phyloP scores from a whole-genome alignment of 2,888 invertebrate species.

The Megastigmus dorsalis region DNA sequence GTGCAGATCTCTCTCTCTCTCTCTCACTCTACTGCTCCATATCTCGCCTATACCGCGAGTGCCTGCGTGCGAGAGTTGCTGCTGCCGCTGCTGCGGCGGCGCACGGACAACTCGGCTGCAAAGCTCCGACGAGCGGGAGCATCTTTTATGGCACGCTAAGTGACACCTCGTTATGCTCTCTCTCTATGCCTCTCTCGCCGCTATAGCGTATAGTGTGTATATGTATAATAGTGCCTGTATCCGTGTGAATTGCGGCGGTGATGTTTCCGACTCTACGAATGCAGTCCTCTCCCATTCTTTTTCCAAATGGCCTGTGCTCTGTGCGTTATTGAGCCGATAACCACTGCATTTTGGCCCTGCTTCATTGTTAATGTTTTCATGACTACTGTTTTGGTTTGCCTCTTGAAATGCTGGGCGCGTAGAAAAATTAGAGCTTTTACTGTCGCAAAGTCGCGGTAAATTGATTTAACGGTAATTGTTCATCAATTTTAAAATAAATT shows the following conservation, averaged over 20 bases:
- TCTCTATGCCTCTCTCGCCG: no score
- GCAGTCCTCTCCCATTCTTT: background rate
- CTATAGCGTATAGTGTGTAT: no score
- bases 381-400: no score
- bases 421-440: no score
- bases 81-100: background rate
- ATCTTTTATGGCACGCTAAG: constrained; percentile 43
- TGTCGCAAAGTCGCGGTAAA: no score
- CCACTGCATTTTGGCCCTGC: no score
- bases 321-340: background rate
- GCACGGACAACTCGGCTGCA: background rate
- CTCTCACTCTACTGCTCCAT: constrained; percentile 2
- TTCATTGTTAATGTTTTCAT: no score
- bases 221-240: no score
- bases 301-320: constrained; percentile 4
- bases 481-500: no score
- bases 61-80: background rate
- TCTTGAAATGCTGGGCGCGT: no score
- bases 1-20: background rate
- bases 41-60: no score
- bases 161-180: constrained; percentile 37
- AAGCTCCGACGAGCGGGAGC: background rate
- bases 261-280: background rate
- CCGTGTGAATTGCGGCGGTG: background rate
- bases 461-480: no score